Evolutionary conservation across 2,797 vertebrate species (phyloP).

Genomic region (Megalops cyprinoides): DNA sequence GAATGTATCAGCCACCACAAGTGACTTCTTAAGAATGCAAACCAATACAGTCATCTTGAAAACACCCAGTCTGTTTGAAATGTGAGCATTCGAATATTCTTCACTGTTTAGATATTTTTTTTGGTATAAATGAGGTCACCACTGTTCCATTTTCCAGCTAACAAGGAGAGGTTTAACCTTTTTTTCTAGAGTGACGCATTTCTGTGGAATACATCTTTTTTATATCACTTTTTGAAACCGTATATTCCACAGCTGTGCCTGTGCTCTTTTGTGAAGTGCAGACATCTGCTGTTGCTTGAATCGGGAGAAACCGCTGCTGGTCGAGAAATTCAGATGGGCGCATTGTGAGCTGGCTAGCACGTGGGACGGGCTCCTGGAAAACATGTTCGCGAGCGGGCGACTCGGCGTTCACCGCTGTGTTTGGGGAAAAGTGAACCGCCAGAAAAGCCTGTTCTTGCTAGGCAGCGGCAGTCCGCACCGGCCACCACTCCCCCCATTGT

Average conservation of each 20-base stretch:
- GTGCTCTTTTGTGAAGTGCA: neutral
- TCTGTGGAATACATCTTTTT: conserved; percentile 6
- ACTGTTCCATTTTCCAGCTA: neutral
- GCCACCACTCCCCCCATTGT: neutral
- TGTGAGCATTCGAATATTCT: conserved; percentile 34
- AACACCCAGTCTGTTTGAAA: conserved; percentile 43
- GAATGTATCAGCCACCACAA: conserved; percentile 75
- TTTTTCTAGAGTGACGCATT: neutral
- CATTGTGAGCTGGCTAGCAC: neutral
- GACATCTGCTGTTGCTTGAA: neutral
- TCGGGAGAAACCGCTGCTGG: neutral
- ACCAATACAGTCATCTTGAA: conserved; percentile 38
- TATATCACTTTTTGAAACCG: neutral
- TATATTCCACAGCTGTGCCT: conserved; percentile 13
- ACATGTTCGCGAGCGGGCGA: neutral
- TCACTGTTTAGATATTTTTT: neutral
- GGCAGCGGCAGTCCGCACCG: neutral
- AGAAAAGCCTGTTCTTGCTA: neutral
- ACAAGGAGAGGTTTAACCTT: neutral
- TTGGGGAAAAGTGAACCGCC: neutral
- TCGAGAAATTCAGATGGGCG: neutral
- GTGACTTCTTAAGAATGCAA: conserved; percentile 59
- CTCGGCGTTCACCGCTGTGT: neutral
- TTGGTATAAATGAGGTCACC: neutral
- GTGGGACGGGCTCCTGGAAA: neutral